Conservation (phyloP, 2,113 vertebrate species). For the Pionites leucogaster region DNA sequence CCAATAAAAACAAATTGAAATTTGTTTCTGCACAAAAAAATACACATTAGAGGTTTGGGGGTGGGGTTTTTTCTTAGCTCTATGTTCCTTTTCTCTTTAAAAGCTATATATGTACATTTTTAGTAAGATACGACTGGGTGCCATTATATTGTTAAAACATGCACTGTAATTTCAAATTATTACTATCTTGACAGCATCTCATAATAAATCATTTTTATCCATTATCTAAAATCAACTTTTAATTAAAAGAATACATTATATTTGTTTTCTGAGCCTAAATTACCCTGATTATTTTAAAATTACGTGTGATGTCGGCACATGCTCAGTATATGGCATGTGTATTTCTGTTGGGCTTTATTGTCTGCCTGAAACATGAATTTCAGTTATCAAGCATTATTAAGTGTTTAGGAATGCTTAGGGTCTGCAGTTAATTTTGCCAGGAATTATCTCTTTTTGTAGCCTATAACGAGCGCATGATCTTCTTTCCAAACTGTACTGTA, state of each 20-base stretch:
- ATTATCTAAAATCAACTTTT: constrained; percentile 56
- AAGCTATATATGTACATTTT: background rate
- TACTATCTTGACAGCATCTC: background rate
- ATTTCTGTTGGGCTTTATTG: constrained; percentile 33
- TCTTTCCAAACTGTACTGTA: background rate
- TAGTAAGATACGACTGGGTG: background rate
- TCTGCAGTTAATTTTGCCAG: background rate
- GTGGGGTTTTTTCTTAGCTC: background rate
- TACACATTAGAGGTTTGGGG: too few species aligned
- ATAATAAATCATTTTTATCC: background rate
- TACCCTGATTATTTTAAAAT: constrained; percentile 12
- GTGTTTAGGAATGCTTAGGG: background rate
- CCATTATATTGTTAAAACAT: background rate
- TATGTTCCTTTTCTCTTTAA: background rate
- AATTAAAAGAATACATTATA: constrained; percentile 19
- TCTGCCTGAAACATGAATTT: background rate
- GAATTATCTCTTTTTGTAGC: constrained; percentile 8
- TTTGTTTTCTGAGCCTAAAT: constrained; percentile 38
- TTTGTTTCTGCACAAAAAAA: background rate
- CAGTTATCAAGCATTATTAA: background rate
- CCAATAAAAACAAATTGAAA: background rate
- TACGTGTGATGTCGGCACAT: background rate
- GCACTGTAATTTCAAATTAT: constrained; percentile 22
- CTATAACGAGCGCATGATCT: background rate
- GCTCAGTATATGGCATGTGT: background rate